A percentile compares a stretch with the other conserved stretches of the same genome.
Evolutionary conservation across 1,140 invertebrate species (phyloP).

Genomic region (Fopius arisanus): DNA sequence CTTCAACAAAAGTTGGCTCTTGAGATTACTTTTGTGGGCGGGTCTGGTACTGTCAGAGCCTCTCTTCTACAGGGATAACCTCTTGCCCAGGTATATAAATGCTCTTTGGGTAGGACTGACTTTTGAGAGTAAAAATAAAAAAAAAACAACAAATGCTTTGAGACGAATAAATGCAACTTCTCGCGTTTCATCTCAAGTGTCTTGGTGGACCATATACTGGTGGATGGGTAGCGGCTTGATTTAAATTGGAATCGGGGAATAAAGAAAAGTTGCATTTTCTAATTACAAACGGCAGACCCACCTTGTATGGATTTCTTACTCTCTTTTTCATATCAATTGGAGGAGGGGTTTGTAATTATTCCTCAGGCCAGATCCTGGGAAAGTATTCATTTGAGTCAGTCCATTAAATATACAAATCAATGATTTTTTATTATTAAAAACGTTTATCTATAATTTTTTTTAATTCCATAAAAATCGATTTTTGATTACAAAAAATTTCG

Average conservation of each 20-base stretch:
- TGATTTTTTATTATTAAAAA: too few species aligned
- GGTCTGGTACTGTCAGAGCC: constrained; percentile 62
- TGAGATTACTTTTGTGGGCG: constrained; percentile 67
- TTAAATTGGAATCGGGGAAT: constrained; percentile 61
- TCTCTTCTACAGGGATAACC: not conserved
- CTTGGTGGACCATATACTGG: constrained; percentile 25
- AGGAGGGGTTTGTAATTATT: not conserved
- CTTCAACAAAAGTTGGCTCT: constrained; percentile 35
- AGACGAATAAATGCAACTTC: constrained; percentile 9
- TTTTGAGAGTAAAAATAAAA: not conserved
- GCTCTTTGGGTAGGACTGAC: constrained; percentile 28
- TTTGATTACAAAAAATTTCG: too few species aligned
- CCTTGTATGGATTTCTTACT: not conserved
- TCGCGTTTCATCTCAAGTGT: constrained; percentile 29
- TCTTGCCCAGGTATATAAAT: constrained; percentile 31
- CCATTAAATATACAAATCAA: not conserved
- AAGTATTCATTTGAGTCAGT: not conserved
- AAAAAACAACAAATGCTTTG: not conserved
- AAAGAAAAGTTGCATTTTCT: constrained; percentile 43
- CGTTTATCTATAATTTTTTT: too few species aligned
- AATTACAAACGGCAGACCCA: constrained; percentile 40
- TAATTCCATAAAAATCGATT: too few species aligned
- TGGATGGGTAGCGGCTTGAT: constrained; percentile 45
- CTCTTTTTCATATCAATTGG: not conserved
- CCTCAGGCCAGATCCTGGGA: not conserved